Conservation (phyloP, 2,113 vertebrate genomes). For the Acanthochromis polyacanthus region DNA sequence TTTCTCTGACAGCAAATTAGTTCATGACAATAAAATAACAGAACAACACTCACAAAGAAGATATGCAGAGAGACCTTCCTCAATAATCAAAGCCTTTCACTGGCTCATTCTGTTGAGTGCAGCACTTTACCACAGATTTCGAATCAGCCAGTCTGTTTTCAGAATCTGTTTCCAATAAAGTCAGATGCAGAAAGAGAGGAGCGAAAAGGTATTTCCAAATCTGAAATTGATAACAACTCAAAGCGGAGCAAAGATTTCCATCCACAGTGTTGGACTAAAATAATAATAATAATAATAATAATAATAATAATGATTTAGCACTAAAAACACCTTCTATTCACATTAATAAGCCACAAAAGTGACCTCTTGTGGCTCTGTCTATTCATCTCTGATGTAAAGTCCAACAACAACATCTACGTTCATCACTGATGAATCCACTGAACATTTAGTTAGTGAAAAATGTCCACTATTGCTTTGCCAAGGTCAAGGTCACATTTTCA, state of each 20-base stretch:
- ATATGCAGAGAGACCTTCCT: constrained; percentile 1
- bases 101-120: constrained; percentile 34
- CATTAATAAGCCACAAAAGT: too few relatives aligned
- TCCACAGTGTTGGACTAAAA: not conserved
- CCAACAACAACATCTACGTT: too few relatives aligned
- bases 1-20: constrained; percentile 17
- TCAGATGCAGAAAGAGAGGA: not conserved
- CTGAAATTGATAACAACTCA: too few relatives aligned
- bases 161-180: constrained; percentile 35
- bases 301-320: too few relatives aligned
- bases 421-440: too few relatives aligned
- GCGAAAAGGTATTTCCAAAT: not conserved
- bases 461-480: too few relatives aligned
- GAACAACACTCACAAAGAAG: not conserved
- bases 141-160: constrained; percentile 23
- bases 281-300: too few relatives aligned
- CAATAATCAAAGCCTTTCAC: constrained; percentile 20
- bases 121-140: constrained; percentile 36
- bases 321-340: too few relatives aligned
- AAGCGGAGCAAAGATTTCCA: not conserved
- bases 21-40: constrained; percentile 4
- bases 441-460: too few relatives aligned
- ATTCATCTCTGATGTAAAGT: too few relatives aligned
- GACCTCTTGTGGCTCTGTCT: too few relatives aligned
- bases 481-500: too few relatives aligned